These are phyloP conservation scores for Amphipoea lucens DNA, from an alignment of 2,888 invertebrate species.

Conservation along the genomic window DNA sequence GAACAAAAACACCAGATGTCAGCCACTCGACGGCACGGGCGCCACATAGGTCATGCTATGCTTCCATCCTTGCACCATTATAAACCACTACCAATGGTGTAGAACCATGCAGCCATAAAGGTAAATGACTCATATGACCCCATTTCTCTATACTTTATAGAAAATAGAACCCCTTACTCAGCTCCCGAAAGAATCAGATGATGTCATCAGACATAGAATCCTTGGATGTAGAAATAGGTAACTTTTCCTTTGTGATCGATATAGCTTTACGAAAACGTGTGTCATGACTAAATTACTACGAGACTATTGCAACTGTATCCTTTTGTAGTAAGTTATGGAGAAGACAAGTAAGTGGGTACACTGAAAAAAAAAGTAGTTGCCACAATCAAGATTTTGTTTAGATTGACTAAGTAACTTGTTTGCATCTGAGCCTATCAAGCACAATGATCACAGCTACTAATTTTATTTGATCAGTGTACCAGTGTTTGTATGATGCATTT, in stretches of 20 bases:
- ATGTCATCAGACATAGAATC: constrained; percentile 55
- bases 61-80: constrained; percentile 53
- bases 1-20: constrained; percentile 46
- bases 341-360: not conserved
- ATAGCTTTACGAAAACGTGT: constrained; percentile 39
- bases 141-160: constrained; percentile 50
- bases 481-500: too few species aligned
- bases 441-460: too few species aligned
- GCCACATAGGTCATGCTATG: constrained; percentile 51
- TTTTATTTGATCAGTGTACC: too few species aligned
- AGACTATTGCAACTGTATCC: not conserved
- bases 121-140: constrained; percentile 66
- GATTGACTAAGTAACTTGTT: too few species aligned
- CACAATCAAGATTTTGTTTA: too few species aligned
- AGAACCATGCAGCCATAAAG: constrained; percentile 47
- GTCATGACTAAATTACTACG: constrained; percentile 25
- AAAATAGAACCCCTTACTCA: constrained; percentile 57
- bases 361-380: too few species aligned
- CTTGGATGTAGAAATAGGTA: constrained; percentile 51
- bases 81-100: constrained; percentile 40
- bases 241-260: constrained; percentile 56
- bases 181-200: constrained; percentile 54
- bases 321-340: not conserved
- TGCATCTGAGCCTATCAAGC: too few species aligned
- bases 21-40: constrained; percentile 22